These are phyloP conservation scores for Cryptotermes secundus DNA, from an alignment of 1,140 invertebrate species.

Conservation along the genomic window DNA sequence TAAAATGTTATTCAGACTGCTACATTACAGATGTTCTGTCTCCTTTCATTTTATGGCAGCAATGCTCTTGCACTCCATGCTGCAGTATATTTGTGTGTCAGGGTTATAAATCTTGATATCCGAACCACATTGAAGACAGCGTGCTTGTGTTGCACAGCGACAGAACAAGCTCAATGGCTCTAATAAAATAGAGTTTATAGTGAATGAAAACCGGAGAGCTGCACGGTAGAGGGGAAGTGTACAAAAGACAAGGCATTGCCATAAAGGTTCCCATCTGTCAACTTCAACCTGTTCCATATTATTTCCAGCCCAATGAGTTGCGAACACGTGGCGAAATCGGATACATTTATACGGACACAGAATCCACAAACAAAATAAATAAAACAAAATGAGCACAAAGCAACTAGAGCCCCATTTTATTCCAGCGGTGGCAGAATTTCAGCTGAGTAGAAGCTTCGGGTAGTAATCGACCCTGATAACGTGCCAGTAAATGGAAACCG, in stretches of 20 bases:
- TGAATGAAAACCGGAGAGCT: background rate
- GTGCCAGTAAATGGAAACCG: background rate
- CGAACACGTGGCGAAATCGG: background rate
- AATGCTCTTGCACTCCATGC: too few relatives aligned
- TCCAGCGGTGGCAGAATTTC: background rate
- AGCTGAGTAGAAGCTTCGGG: background rate
- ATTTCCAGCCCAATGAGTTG: background rate
- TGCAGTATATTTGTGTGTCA: background rate
- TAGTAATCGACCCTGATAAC: constrained; percentile 2
- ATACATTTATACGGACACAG: background rate
- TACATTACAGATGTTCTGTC: too few relatives aligned
- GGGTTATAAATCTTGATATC: background rate
- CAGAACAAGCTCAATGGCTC: background rate
- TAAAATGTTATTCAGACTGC: too few relatives aligned
- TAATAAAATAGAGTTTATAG: background rate
- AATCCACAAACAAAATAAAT: background rate
- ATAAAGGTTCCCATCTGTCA: background rate
- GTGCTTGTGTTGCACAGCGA: background rate
- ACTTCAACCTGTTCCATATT: background rate
- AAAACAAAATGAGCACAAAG: background rate
- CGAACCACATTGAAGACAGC: background rate
- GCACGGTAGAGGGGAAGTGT: background rate
- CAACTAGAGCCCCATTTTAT: background rate
- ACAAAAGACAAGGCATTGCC: background rate
- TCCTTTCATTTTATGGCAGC: too few relatives aligned